These are phyloP conservation scores for Thalassarche chlororhynchos DNA, from an alignment of 2,113 vertebrate species.

Conservation along the genomic window DNA sequence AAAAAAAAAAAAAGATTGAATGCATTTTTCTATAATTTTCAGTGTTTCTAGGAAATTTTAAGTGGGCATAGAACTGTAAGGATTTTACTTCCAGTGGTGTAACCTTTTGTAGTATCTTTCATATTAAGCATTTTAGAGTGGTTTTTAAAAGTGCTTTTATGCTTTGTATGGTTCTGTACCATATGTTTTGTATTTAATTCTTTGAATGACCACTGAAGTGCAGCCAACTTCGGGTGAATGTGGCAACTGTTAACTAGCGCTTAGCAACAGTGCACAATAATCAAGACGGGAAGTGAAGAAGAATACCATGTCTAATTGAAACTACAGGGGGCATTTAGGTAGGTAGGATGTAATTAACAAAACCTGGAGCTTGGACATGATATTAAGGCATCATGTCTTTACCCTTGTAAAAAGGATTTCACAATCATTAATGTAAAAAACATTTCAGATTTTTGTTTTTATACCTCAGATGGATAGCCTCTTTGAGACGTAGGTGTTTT, in stretches of 20 bases:
- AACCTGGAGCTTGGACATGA: conserved; percentile 31
- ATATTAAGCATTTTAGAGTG: background rate
- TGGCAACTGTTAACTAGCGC: conserved; percentile 62
- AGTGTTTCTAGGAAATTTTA: background rate
- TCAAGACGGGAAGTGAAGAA: conserved; percentile 59
- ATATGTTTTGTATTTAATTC: conserved; percentile 63
- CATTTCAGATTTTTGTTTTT: background rate
- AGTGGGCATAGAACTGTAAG: background rate
- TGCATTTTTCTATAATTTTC: background rate
- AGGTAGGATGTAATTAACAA: conserved; percentile 49
- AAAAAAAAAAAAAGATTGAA: background rate
- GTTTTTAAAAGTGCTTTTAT: background rate
- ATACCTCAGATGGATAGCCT: background rate
- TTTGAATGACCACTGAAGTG: conserved; percentile 42
- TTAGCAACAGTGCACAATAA: conserved; percentile 61
- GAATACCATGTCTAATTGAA: conserved; percentile 67
- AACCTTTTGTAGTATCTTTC: background rate
- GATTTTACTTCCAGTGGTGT: background rate
- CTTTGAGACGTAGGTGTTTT: accelerated
- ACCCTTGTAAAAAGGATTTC: background rate
- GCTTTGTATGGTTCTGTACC: conserved; percentile 4
- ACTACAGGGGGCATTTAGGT: conserved; percentile 50
- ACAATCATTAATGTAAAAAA: background rate
- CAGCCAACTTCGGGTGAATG: conserved; percentile 49
- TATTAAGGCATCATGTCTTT: conserved; percentile 19